phyloP scores from a whole-genome alignment of 1,140 invertebrate species.

The Drosophila yakuba region DNA sequence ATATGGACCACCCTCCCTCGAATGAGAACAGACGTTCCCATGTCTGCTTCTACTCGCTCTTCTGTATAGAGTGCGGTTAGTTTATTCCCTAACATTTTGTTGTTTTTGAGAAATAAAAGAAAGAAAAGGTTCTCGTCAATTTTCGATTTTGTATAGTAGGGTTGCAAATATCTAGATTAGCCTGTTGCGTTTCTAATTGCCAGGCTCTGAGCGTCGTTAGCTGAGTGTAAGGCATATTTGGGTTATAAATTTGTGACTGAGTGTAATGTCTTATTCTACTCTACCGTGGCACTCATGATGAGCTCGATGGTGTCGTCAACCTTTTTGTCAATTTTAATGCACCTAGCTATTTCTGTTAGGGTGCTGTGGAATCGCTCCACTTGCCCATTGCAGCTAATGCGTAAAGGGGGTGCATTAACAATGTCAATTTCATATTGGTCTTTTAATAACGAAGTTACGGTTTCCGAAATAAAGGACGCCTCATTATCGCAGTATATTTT shows the following conservation, averaged over 20 bases:
- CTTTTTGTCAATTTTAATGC: neutral
- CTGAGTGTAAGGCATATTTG: neutral
- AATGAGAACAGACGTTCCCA: too few species aligned
- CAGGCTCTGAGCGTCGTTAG: neutral
- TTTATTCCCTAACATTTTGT: neutral
- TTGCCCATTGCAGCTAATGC: neutral
- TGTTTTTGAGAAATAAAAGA: too few species aligned
- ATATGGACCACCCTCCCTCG: too few species aligned
- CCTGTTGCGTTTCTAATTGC: neutral
- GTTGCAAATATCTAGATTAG: neutral
- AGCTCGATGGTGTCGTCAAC: neutral
- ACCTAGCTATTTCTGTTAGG: neutral
- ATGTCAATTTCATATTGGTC: neutral
- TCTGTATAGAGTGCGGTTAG: neutral
- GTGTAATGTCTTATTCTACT: neutral
- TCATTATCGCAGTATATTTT: too few species aligned
- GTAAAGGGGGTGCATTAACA: neutral
- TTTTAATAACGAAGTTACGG: too few species aligned
- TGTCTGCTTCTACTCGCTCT: too few species aligned
- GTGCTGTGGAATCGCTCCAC: neutral
- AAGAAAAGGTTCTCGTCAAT: too few species aligned
- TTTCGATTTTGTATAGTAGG: neutral
- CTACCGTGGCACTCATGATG: neutral
- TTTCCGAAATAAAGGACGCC: too few species aligned
- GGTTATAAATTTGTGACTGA: neutral